Base-by-base conservation (phyloP, 2,888 invertebrate genomes). In the Chymomyza caudatula region DNA sequence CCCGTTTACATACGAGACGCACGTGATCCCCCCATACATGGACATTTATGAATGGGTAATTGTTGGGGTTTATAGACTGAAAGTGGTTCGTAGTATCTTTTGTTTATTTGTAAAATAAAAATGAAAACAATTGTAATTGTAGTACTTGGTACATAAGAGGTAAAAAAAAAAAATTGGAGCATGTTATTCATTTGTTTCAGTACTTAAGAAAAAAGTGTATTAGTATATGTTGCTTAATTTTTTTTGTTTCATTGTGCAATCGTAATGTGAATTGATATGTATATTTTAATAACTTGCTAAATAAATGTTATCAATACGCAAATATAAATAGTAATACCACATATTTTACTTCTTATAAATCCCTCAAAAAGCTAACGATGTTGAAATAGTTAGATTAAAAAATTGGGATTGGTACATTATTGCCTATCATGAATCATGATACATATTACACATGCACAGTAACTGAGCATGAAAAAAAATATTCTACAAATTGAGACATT, bases 1-100 rank as follows among this genome's bases (percentile, higher is more conserved):
- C 96, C 96, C 25, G 91, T 93, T 71, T 92, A 94, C 81, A 90
- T 94, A 65, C 91, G 92, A 67, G 92, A 92, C 79, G 89, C 90
- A 71, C 87, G 91, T 29, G 90, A 90, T 68, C 77, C 87, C 47
- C 77, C 87, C 47, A 65, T 88, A 65, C 87, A 83, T 62, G 90
- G 90, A 44, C 90, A 90, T 74, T 77, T 90, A 55, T 89, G 82
- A 63, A 23, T 29, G 49, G 54, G 63, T 59, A 17, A 44, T 56
- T 59, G 20, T 57, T 52, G 4, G 44, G 49, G 51, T 58, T 70
- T 65, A 74, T 74, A 69, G 74, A 74, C 74, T 74, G 71, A 74
- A 65, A 62, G 72, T 66, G 71, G 65, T 71, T 37, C 13, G 3
- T 51, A 51, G 20, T 20, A 20, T 11, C 1, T 47, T 47, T 51